A percentile compares a stretch with the other conserved stretches of the same genome.
Evolutionary conservation across 64 coral and sea anemone genomes (phyloP).

Genomic region (Pachyseris speciosa): DNA sequence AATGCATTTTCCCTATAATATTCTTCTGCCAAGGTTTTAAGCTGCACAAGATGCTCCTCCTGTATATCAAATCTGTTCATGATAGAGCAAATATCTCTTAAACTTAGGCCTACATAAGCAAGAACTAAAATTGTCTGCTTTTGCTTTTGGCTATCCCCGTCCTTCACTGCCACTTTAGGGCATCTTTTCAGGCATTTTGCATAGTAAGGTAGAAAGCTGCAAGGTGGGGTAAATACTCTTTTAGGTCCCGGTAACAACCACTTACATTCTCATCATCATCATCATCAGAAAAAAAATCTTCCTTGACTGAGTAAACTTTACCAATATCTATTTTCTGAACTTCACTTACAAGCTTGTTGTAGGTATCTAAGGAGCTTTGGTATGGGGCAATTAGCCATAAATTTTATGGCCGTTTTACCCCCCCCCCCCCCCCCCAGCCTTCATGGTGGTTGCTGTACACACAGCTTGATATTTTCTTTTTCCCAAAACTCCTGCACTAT

Average conservation of each 20-base stretch:
- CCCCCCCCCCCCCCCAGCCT: background rate
- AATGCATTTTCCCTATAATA: slow-evolving; percentile 42
- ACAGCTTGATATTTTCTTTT: slow-evolving; percentile 36
- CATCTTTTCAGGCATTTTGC: slow-evolving; percentile 12
- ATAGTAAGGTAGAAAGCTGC: slow-evolving; percentile 51
- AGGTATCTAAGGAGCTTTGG: slow-evolving; percentile 49
- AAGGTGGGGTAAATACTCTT: slow-evolving; percentile 60
- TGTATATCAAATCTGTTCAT: slow-evolving; percentile 1
- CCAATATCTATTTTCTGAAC: slow-evolving; percentile 51
- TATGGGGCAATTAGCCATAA: slow-evolving; percentile 12
- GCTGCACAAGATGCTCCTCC: slow-evolving; percentile 31
- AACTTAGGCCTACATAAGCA: slow-evolving; percentile 20
- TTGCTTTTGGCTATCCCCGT: no score
- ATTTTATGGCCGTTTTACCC: slow-evolving; percentile 7
- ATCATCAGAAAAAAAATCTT: slow-evolving; percentile 39
- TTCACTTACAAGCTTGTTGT: slow-evolving; percentile 26
- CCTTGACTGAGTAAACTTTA: slow-evolving; percentile 65
- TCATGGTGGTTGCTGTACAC: slow-evolving; percentile 1
- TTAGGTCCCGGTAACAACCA: slow-evolving; percentile 75
- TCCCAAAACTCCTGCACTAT: slow-evolving; percentile 12
- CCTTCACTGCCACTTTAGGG: slow-evolving; percentile 26
- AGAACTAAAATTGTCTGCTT: slow-evolving; percentile 36
- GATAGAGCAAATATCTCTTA: slow-evolving; percentile 12
- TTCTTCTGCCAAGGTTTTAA: slow-evolving; percentile 17
- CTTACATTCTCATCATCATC: slow-evolving; percentile 38